A percentile compares a stretch with the other conserved stretches of the same genome.
Conservation (phyloP, 2,888 invertebrate species). For the Panzeria rudis region DNA sequence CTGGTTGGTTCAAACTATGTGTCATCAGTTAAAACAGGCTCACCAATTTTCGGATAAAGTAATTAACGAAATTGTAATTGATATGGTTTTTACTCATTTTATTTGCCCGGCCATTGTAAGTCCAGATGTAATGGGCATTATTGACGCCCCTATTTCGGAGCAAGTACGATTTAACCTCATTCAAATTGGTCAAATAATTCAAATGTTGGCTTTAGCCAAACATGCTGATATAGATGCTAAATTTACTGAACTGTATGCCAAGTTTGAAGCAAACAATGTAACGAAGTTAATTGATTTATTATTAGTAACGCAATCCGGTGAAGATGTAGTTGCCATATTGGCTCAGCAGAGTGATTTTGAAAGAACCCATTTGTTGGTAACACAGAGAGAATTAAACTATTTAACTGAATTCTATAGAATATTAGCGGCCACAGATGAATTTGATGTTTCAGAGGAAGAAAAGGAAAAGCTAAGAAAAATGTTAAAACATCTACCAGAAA, state of each 20-base stretch:
- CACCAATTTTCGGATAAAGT: slow-evolving; percentile 79
- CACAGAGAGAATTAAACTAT: slow-evolving; percentile 87
- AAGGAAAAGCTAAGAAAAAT: slow-evolving; percentile 84
- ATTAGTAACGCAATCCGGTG: slow-evolving; percentile 83
- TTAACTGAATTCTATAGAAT: slow-evolving; percentile 86
- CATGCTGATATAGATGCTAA: slow-evolving; percentile 91
- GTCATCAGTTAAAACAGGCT: slow-evolving; percentile 87
- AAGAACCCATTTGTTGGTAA: slow-evolving; percentile 88
- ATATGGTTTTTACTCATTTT: slow-evolving; percentile 96
- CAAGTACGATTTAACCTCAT: slow-evolving; percentile 95
- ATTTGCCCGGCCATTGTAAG: slow-evolving; percentile 98
- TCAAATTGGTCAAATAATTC: slow-evolving; percentile 96
- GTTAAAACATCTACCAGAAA: slow-evolving; percentile 83
- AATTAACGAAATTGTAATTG: slow-evolving; percentile 90
- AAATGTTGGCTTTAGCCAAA: slow-evolving; percentile 93
- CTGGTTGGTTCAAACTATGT: slow-evolving; percentile 95
- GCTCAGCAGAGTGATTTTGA: slow-evolving; percentile 85
- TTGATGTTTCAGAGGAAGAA: slow-evolving; percentile 81
- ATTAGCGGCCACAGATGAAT: slow-evolving; percentile 82
- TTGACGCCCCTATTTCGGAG: slow-evolving; percentile 95
- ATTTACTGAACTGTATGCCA: slow-evolving; percentile 90
- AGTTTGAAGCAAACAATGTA: slow-evolving; percentile 92
- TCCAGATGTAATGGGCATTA: slow-evolving; percentile 97
- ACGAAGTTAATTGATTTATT: slow-evolving; percentile 89
- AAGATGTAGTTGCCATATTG: slow-evolving; percentile 82